These are phyloP conservation scores for Argyra leucocephala DNA, from an alignment of 2,888 invertebrate species.

Conservation along the genomic window DNA sequence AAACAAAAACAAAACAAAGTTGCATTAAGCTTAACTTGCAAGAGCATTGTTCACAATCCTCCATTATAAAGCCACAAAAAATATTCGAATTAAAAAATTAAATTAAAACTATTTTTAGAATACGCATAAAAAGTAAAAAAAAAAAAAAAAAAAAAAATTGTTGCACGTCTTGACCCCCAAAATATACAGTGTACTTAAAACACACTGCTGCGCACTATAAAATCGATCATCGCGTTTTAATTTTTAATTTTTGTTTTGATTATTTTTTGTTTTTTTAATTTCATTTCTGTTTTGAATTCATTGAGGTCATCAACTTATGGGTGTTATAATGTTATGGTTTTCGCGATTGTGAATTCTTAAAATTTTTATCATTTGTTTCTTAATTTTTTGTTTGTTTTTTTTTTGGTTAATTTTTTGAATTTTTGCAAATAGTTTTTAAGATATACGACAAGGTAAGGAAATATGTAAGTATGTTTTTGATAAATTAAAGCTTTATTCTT, in stretches of 20 bases:
- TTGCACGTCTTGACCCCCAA: neutral
- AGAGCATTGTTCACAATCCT: no score
- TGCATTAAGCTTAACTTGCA: no score
- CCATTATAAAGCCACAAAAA: no score
- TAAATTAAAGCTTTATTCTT: no score
- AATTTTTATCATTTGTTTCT: neutral
- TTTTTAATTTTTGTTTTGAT: neutral
- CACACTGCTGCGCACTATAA: neutral
- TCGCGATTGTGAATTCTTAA: constrained; percentile 1
- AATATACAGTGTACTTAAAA: neutral
- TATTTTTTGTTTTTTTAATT: neutral
- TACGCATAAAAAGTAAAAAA: no score
- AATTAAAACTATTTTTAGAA: no score
- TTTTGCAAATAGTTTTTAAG: no score
- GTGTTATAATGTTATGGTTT: neutral
- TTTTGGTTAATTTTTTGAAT: neutral
- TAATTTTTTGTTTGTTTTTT: neutral
- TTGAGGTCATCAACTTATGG: neutral
- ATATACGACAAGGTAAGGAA: no score
- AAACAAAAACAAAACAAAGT: no score
- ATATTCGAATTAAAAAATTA: no score
- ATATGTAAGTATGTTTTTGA: no score
- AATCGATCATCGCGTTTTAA: neutral
- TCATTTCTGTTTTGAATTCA: neutral
- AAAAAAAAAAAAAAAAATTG: neutral